A percentile compares a stretch with the other conserved stretches of the same genome.
These are phyloP conservation scores for Mylabris phalerata DNA, from an alignment of 1,140 invertebrate species.

Conservation along the genomic window DNA sequence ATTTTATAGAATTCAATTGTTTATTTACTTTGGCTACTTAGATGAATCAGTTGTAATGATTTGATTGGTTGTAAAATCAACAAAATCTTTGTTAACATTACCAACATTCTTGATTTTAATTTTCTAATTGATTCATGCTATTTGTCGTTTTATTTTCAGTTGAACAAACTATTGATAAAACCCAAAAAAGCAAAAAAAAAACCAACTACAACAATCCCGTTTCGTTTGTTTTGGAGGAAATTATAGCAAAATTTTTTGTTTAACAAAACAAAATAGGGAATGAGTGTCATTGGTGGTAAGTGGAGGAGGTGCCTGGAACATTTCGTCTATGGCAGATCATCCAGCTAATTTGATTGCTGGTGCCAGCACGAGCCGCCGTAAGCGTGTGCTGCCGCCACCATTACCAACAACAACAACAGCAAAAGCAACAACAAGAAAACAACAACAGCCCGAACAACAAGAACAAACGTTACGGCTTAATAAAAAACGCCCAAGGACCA, in stretches of 20 bases:
- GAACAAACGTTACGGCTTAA: not conserved
- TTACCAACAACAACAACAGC: conserved; percentile 30
- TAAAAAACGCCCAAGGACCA: not conserved
- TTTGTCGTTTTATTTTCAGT: no score
- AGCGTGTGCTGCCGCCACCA: conserved; percentile 41
- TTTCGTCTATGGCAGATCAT: conserved; percentile 43
- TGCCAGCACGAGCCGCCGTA: conserved; percentile 42
- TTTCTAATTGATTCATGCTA: no score
- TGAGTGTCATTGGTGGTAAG: conserved; percentile 40
- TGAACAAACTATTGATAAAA: no score
- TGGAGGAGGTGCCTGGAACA: conserved; percentile 38
- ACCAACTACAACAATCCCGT: no score
- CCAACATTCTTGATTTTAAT: no score
- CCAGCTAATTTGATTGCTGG: conserved; percentile 40
- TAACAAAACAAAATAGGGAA: conserved; percentile 35
- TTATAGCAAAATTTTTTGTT: not conserved
- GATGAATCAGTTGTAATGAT: no score
- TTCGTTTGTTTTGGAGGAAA: no score
- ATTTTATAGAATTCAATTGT: no score
- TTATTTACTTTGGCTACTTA: no score
- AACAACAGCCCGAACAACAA: conserved; percentile 2
- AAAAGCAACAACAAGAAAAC: conserved; percentile 16
- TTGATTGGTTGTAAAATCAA: no score
- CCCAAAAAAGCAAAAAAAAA: no score
- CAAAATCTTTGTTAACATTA: no score